Base-by-base conservation (phyloP, 1,140 invertebrate genomes). In the Drosophila hydei region DNA sequence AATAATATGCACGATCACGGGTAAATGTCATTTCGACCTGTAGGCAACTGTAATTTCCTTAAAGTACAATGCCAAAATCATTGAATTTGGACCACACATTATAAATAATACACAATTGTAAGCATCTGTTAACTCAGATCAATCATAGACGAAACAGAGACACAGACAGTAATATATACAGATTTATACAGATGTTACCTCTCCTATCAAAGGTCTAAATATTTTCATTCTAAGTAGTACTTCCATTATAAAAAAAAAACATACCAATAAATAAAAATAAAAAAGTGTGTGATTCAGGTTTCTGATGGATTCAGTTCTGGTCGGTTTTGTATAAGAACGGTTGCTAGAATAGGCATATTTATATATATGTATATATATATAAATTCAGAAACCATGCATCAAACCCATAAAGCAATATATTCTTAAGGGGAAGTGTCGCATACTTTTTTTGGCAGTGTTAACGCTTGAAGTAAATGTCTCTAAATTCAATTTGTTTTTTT, bases 1-100 rank as follows among this genome's bases (percentile, higher is more conserved):
- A 97, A 94, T 98, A 98, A 94, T 98, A 98, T 88, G 96, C 96
- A 94, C 97, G 94, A 94, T 98, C 97, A 92, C 97, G 94, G 65
- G 96, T 97, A 93, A 98, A 98, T 92, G 96, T 97, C 85, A 98
- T 93, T 91, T 97, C 95, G 91, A 98, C 97, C 92, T 95, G 95
- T 72, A 98, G 94, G 93, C 97, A 98, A 94, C 97, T 97, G 94
- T 97, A 98, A 94, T 97, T 97, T 92, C 96, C 97, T 98, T 93
- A 93, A 93, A 92, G 83, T 84, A 83, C 77, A 85, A 74, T 64
- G 73, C 78, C 69, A 72, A 70, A 77, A 71, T 68, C 63, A 52
- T 80, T 60, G 27, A 62, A 58, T 71, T 67, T 69, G 50, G 51
- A 63, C 56, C 60, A 72, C 43, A 72, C 63, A 64, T 74, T 85